phyloP scores from a whole-genome alignment of 2,797 vertebrate species.

The Fundulus diaphanus region DNA sequence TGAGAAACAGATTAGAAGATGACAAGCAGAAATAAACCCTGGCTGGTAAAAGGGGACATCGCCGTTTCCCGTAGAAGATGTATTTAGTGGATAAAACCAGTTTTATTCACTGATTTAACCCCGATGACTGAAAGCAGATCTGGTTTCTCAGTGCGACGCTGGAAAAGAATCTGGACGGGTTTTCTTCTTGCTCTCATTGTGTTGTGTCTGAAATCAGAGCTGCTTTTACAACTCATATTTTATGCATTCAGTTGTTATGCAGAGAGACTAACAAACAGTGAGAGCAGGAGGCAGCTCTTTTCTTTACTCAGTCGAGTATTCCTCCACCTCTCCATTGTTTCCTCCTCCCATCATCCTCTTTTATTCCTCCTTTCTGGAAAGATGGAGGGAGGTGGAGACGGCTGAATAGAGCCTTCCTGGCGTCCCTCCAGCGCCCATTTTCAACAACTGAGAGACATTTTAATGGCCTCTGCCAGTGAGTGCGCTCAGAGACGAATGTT shows the following conservation, averaged over 20 bases:
- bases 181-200: not conserved
- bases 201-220: not conserved
- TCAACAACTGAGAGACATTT: conserved; percentile 48
- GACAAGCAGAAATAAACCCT: too few species aligned
- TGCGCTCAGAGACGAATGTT: not conserved
- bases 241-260: conserved; percentile 55
- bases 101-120: too few species aligned
- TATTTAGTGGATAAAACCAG: too few species aligned
- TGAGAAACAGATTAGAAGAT: too few species aligned
- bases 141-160: too few species aligned
- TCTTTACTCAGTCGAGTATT: not conserved
- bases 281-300: conserved; percentile 5
- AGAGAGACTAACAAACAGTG: conserved; percentile 44
- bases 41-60: too few species aligned
- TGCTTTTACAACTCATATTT: conserved; percentile 62
- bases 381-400: conserved; percentile 17
- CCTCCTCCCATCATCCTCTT: not conserved
- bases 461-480: conserved; percentile 32
- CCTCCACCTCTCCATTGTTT: not conserved
- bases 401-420: conserved; percentile 44
- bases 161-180: too few species aligned
- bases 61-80: too few species aligned
- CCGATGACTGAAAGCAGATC: too few species aligned
- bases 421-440: conserved; percentile 48
- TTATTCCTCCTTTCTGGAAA: conserved; percentile 4